Conservation (phyloP, 2,797 vertebrate genomes). For the Crypturellus tataupa region DNA sequence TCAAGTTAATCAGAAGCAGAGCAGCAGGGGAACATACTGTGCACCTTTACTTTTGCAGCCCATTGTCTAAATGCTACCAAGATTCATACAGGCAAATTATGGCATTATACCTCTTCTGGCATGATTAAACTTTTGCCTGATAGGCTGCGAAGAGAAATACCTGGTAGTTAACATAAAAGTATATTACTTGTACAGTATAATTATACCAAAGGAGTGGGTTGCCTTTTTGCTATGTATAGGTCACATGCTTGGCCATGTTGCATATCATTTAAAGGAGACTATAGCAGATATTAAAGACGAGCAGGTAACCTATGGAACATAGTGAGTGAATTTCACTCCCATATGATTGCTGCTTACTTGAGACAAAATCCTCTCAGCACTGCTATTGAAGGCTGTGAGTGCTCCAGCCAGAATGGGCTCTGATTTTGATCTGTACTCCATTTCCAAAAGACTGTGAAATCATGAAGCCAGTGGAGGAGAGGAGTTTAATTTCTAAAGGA, state of each 20-base stretch:
- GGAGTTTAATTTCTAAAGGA: constrained; percentile 44
- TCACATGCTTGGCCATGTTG: constrained; percentile 30
- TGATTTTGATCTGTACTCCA: constrained; percentile 9
- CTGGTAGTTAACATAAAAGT: constrained; percentile 64
- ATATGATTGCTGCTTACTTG: background rate
- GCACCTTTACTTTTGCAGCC: constrained; percentile 65
- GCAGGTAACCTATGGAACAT: background rate
- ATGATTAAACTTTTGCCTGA: constrained; percentile 64
- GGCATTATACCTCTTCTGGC: constrained; percentile 55
- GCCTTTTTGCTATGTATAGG: constrained; percentile 46
- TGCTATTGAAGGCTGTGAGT: background rate
- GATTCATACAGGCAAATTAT: constrained; percentile 68
- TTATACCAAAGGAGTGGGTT: constrained; percentile 54
- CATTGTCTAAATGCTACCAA: constrained; percentile 73
- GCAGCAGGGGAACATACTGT: constrained; percentile 32
- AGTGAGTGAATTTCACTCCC: constrained; percentile 23
- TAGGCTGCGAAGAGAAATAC: constrained; percentile 68
- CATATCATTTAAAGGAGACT: constrained; percentile 6
- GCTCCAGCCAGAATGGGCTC: background rate
- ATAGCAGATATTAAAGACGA: constrained; percentile 6
- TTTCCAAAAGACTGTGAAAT: background rate
- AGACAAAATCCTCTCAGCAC: constrained; percentile 1
- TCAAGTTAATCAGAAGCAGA: constrained; percentile 59
- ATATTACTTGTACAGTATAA: constrained; percentile 68
- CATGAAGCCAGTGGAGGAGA: background rate